Percentiles rank a stretch among this genome's conserved stretches.
These are phyloP conservation scores for Oxycera nigricornis DNA, from an alignment of 2,888 invertebrate species.

Conservation along the genomic window DNA sequence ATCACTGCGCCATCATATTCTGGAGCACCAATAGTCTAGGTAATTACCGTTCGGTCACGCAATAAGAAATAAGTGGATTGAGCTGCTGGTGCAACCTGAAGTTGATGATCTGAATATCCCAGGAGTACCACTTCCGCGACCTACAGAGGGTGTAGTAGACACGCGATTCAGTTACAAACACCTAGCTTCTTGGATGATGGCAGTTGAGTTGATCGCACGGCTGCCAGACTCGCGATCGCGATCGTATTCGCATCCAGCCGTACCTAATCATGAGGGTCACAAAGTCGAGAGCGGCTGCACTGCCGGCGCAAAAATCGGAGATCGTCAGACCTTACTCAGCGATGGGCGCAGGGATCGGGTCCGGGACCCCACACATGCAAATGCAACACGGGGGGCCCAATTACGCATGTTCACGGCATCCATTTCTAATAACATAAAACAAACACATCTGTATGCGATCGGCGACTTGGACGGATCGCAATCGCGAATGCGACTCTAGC, in stretches of 20 bases:
- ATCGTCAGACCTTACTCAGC: not conserved
- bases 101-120: too few species aligned
- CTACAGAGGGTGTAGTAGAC: too few species aligned
- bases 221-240: conserved; percentile 14
- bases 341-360: not conserved
- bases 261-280: not conserved
- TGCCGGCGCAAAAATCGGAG: conserved; percentile 10
- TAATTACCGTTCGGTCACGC: too few species aligned
- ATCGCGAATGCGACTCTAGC: conserved; percentile 29
- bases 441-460: conserved; percentile 39
- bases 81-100: too few species aligned
- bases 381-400: conserved; percentile 54
- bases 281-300: not conserved
- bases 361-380: conserved; percentile 52
- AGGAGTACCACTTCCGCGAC: too few species aligned
- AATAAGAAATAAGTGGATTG: too few species aligned
- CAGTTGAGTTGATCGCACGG: conserved; percentile 34
- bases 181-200: not conserved
- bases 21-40: too few species aligned
- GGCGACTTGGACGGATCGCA: not conserved
- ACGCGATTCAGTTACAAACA: too few species aligned
- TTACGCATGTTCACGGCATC: conserved; percentile 53
- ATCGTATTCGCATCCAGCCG: not conserved
- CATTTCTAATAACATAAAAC: conserved; percentile 47
- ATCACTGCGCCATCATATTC: too few species aligned